These are phyloP conservation scores for Machaerirhynchus nigripectus DNA, from an alignment of 2,113 vertebrate genomes.

Conservation along the genomic window DNA sequence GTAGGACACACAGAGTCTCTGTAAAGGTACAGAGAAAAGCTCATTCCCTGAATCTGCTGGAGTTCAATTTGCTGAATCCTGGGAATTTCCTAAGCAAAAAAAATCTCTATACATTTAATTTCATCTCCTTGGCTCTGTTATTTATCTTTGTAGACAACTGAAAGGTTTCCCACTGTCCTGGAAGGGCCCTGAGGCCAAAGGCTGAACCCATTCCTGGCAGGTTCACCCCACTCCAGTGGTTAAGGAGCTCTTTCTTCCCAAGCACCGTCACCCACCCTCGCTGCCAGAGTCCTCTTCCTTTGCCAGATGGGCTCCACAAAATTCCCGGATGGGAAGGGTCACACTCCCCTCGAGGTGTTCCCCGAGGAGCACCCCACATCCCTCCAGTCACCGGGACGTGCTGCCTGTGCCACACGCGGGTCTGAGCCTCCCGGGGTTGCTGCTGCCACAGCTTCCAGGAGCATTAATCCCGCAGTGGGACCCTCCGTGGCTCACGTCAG, in stretches of 20 bases:
- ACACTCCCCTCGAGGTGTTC: not conserved
- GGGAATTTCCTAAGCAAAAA: not conserved
- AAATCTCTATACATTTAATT: not conserved
- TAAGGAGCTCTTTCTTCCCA: not conserved
- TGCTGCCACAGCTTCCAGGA: fast-evolving
- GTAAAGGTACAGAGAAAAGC: not conserved
- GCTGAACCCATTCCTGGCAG: not conserved
- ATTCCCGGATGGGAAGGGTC: not conserved
- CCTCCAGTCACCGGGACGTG: fast-evolving
- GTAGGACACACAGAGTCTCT: not conserved
- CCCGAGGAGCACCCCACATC: not conserved
- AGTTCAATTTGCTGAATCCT: not conserved
- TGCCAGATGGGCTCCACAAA: not conserved
- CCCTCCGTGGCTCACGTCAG: not conserved
- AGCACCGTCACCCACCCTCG: not conserved
- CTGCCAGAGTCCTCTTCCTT: not conserved
- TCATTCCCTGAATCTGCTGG: not conserved
- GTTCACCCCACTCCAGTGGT: not conserved
- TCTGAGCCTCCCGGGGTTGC: not conserved
- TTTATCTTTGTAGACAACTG: not conserved
- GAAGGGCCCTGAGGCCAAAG: not conserved
- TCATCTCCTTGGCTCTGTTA: not conserved
- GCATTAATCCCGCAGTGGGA: not conserved
- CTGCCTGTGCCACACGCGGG: not conserved
- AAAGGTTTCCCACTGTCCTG: not conserved